Conservation (phyloP, 2,888 invertebrate species). For the Dioctria linearis region DNA sequence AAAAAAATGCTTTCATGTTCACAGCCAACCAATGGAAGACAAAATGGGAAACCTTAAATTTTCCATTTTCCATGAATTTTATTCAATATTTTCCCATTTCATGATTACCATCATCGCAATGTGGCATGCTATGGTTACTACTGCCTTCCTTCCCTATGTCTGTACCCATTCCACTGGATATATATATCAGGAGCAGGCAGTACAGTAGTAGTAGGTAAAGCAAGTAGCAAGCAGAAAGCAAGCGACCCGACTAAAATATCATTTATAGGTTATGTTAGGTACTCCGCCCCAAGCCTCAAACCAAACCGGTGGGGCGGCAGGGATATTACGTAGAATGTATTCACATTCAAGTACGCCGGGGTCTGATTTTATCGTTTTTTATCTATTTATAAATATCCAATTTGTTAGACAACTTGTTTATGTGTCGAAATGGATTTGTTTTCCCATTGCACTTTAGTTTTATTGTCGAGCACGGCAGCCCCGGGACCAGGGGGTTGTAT, state of each 20-base stretch:
- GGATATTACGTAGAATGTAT: not conserved
- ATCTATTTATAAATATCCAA: slow-evolving; percentile 54
- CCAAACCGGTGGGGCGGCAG: not conserved
- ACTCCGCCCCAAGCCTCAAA: not conserved
- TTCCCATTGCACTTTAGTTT: slow-evolving; percentile 24
- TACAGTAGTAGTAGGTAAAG: slow-evolving; percentile 13
- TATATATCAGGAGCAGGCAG: not conserved
- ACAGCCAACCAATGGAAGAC: not conserved
- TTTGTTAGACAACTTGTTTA: slow-evolving; percentile 53
- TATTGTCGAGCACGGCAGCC: not conserved
- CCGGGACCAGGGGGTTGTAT: no score
- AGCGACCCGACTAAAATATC: slow-evolving; percentile 14
- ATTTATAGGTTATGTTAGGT: slow-evolving; percentile 1
- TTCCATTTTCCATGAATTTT: slow-evolving; percentile 48
- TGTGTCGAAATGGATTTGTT: slow-evolving; percentile 53
- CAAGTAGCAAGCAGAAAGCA: slow-evolving; percentile 3
- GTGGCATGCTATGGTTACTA: slow-evolving; percentile 42
- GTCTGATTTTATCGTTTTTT: slow-evolving; percentile 51
- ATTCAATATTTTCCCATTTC: slow-evolving; percentile 47
- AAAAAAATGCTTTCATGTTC: no score
- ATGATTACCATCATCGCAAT: slow-evolving; percentile 50
- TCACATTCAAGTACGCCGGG: slow-evolving; percentile 31
- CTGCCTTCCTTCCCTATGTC: not conserved
- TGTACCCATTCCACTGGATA: not conserved
- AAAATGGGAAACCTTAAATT: slow-evolving; percentile 47